phyloP scores from a whole-genome alignment of 1,140 invertebrate genomes.

The Pissodes strobi region DNA sequence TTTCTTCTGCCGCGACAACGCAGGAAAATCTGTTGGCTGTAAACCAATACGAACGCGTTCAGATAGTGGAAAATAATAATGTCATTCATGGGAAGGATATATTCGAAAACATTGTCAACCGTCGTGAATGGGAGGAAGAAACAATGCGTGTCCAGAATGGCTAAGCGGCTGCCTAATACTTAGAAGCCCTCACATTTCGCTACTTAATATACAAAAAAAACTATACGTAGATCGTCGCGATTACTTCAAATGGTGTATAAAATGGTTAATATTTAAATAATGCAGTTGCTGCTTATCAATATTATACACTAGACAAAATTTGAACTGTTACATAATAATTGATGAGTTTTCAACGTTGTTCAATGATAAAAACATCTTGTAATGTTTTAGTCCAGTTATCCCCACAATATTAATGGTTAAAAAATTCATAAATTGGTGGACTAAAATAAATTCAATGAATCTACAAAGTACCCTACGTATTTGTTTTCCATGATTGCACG shows the following conservation, averaged over 20 bases:
- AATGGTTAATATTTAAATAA: conserved; percentile 1
- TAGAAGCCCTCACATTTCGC: conserved; percentile 28
- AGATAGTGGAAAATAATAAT: conserved; percentile 37
- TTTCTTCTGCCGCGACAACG: conserved; percentile 17
- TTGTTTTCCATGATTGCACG: no score
- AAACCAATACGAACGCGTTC: conserved; percentile 24
- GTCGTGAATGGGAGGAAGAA: conserved; percentile 40
- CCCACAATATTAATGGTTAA: no score
- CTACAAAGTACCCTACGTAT: no score
- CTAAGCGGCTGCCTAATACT: conserved; percentile 35
- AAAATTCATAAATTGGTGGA: no score
- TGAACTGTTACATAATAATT: no score
- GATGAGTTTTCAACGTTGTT: no score
- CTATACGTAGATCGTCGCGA: conserved; percentile 19
- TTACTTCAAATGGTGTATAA: conserved; percentile 26
- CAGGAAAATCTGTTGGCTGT: conserved; percentile 33
- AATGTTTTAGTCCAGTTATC: no score
- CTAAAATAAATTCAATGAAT: no score
- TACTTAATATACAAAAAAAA: conserved; percentile 40
- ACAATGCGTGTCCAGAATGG: conserved; percentile 41
- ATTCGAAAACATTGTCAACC: conserved; percentile 42
- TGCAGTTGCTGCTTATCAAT: not conserved
- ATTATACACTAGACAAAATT: no score
- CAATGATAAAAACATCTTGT: no score
- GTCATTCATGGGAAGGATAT: conserved; percentile 40